Conservation (phyloP, 2,113 vertebrate species). For the Triplophysa rosa region DNA sequence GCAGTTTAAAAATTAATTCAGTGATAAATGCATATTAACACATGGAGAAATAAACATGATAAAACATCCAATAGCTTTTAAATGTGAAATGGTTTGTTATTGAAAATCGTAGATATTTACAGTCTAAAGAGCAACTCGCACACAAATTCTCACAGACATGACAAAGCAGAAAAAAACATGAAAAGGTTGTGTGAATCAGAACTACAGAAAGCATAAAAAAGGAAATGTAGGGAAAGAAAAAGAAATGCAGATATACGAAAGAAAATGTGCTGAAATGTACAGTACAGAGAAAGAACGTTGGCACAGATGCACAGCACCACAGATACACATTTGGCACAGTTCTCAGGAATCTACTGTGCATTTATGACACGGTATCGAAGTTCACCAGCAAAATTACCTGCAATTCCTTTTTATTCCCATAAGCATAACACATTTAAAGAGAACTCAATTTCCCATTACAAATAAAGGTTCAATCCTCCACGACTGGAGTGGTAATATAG, state of each 20-base stretch:
- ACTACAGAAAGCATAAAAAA: neutral
- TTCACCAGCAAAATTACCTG: neutral
- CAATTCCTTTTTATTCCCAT: neutral
- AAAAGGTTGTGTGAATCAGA: conserved; percentile 39
- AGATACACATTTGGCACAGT: conserved; percentile 65
- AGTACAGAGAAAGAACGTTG: conserved; percentile 7
- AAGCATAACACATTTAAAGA: neutral
- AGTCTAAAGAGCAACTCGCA: conserved; percentile 6
- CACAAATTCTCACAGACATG: conserved; percentile 17
- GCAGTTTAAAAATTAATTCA: conserved; percentile 69
- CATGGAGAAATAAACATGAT: conserved; percentile 53
- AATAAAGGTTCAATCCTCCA: neutral
- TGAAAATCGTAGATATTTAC: conserved; percentile 34
- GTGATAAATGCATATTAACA: conserved; percentile 61
- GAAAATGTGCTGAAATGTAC: neutral
- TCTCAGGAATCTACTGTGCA: conserved; percentile 23
- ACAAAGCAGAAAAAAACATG: neutral
- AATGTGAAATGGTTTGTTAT: conserved; percentile 53
- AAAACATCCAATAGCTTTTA: conserved; percentile 62
- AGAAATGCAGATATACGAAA: neutral
- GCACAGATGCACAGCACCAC: conserved; percentile 48
- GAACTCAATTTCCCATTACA: conserved; percentile 3
- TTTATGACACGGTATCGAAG: conserved; percentile 15
- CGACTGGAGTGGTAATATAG: neutral
- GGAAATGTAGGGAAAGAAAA: neutral